Conservation (phyloP, 1,140 invertebrate genomes). For the Ectropis grisescens region DNA sequence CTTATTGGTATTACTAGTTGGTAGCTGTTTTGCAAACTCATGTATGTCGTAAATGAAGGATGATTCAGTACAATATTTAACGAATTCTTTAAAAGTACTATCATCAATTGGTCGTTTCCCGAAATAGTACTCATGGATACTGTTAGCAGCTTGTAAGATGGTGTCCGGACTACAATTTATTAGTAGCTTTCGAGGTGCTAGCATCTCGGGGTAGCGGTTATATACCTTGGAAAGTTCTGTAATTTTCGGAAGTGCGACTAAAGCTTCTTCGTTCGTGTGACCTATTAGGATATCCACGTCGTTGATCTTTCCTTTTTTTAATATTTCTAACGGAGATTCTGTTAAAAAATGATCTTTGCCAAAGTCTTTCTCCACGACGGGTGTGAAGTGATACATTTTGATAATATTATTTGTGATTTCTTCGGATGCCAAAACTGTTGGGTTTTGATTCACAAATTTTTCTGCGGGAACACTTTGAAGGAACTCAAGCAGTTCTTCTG, state of each 20-base stretch:
- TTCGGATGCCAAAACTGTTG: slow-evolving; percentile 26
- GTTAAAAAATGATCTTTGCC: slow-evolving; percentile 35
- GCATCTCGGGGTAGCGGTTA: slow-evolving; percentile 9
- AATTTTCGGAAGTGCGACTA: slow-evolving; percentile 8
- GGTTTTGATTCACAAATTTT: slow-evolving; percentile 36
- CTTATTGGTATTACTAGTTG: too few species aligned
- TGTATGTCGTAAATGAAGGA: too few species aligned
- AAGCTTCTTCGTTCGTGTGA: slow-evolving; percentile 66
- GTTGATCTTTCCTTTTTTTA: slow-evolving; percentile 49
- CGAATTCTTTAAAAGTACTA: slow-evolving; percentile 22
- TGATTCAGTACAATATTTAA: slow-evolving; percentile 33
- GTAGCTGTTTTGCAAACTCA: too few species aligned
- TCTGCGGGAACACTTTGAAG: slow-evolving; percentile 51
- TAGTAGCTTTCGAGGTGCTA: slow-evolving; percentile 8
- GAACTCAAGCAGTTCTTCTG: slow-evolving; percentile 49
- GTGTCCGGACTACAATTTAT: slow-evolving; percentile 8
- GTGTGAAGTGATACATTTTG: slow-evolving; percentile 29
- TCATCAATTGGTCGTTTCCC: slow-evolving; percentile 24
- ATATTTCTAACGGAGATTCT: slow-evolving; percentile 24
- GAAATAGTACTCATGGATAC: slow-evolving; percentile 53
- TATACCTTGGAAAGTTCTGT: slow-evolving; percentile 5
- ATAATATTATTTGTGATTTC: slow-evolving; percentile 16
- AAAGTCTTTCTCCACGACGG: slow-evolving; percentile 47
- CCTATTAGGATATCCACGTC: slow-evolving; percentile 73
- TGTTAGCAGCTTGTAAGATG: slow-evolving; percentile 20